Evolutionary conservation across 2,888 invertebrate genomes (phyloP).

Genomic region (Phania funesta): DNA sequence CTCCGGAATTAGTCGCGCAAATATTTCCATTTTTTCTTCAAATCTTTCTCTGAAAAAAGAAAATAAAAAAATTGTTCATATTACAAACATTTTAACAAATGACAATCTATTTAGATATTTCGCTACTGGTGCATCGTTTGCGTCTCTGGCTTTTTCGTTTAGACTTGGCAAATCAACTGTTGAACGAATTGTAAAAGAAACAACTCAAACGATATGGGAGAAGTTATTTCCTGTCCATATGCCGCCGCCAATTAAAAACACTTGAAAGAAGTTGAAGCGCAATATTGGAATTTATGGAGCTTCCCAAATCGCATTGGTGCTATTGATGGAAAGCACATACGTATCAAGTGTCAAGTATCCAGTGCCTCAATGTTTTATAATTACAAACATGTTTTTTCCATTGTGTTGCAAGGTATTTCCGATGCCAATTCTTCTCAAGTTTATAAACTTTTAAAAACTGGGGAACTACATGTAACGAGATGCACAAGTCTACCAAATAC

Average conservation of each 20-base stretch:
- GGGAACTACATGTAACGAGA: neutral
- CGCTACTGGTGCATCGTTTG: slow-evolving; percentile 38
- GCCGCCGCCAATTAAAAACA: too few species aligned
- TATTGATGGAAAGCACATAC: too few species aligned
- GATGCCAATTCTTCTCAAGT: slow-evolving; percentile 33
- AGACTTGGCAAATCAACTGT: slow-evolving; percentile 46
- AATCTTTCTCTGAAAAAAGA: slow-evolving; percentile 27
- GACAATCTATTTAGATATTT: too few species aligned
- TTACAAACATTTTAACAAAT: slow-evolving; percentile 39
- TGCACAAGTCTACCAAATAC: neutral
- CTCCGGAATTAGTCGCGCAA: slow-evolving; percentile 17
- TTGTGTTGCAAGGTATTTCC: slow-evolving; percentile 52
- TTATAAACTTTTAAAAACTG: neutral
- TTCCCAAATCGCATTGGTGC: too few species aligned
- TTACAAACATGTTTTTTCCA: too few species aligned
- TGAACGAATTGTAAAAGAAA: slow-evolving; percentile 46
- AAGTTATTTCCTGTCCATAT: slow-evolving; percentile 40
- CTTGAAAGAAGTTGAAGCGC: too few species aligned
- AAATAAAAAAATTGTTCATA: slow-evolving; percentile 23
- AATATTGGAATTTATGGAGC: too few species aligned
- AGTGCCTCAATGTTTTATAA: too few species aligned
- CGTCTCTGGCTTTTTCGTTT: slow-evolving; percentile 25
- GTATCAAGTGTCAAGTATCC: neutral
- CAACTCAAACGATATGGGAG: slow-evolving; percentile 34
- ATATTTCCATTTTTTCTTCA: slow-evolving; percentile 30